Evolutionary conservation across 64 coral and sea anemone genomes (phyloP), one percentile per base, ranked within the genome.

Genomic region (Trachythela sp.): DNA sequence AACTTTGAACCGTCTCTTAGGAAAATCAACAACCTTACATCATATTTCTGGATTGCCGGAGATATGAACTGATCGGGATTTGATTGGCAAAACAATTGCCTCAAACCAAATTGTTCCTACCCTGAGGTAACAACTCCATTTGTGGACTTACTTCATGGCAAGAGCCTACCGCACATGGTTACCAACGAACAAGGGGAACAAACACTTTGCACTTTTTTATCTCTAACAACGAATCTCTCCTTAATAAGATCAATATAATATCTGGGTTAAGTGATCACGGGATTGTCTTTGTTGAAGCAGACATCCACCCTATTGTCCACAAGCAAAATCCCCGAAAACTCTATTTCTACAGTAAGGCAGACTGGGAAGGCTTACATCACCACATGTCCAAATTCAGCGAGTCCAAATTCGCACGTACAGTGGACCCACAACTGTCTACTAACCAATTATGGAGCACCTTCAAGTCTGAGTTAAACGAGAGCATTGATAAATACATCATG

Each of bases 251-350:
- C 8, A 91, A 87, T 31, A 80, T 51, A 27, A 87, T 77, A 32
- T 84, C 84, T 49, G 85, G 90, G 32, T 86, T 87, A 37, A 92
- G 90, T 42, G 89, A 91, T 31, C 83, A 91, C 18, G 89, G 83
- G 0, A 91, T 91, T 48, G 56, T 86, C 2, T 72, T 85, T 13
- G 83, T 86, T 70, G 83, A 91, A 33, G 83, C 83, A 9, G 89
- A 91, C 83, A 91, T 91, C 5, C 59, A 54, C 13, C 89, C 89
- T 31, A 33, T 91, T 42, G 71, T 54, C 31, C 54, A 37, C 64
- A 87, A 87, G 40, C 85, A 92, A 29, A 92, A 92, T 29, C 85
- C 67, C 15, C 45, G 36, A 48, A 91, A 87, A 75, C 18, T 87
- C 9, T 35, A 87, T 68, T 41, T 92, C 11, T 92, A 87, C 15